These are phyloP conservation scores for Saccostrea cuccullata DNA, from an alignment of 1,140 invertebrate species.

Conservation along the genomic window DNA sequence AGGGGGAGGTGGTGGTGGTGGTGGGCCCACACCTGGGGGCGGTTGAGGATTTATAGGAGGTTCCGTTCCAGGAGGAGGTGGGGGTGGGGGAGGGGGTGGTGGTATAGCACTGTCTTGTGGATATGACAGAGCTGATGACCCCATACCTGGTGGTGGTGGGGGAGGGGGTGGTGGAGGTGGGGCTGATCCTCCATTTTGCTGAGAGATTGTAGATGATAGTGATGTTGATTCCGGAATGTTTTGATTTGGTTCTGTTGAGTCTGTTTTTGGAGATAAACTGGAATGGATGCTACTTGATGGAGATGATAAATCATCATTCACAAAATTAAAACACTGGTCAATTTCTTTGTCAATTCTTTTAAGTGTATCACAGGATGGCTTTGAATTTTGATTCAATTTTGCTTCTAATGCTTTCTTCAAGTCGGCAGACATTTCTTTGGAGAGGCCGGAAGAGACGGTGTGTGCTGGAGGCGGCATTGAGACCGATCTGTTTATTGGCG, in stretches of 20 bases:
- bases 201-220: not conserved
- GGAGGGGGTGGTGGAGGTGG: slow-evolving; percentile 62
- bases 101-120: not conserved
- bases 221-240: not conserved
- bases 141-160: slow-evolving; percentile 44
- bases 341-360: slow-evolving; percentile 23
- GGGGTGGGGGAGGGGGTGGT: slow-evolving; percentile 40
- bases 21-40: not conserved
- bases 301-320: slow-evolving; percentile 6
- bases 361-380: slow-evolving; percentile 9
- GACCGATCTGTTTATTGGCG: not conserved
- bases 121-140: not conserved
- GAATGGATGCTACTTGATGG: not conserved
- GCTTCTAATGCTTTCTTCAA: slow-evolving; percentile 12
- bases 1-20: not conserved
- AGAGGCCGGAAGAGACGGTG: not conserved
- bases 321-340: slow-evolving; percentile 38
- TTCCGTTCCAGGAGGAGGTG: not conserved
- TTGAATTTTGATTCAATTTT: not conserved
- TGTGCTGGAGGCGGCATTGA: not conserved
- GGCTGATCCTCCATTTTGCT: slow-evolving; percentile 16
- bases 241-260: not conserved
- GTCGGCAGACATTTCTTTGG: not conserved
- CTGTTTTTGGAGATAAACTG: not conserved
- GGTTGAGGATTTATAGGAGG: slow-evolving; percentile 39